Percentiles rank a stretch among this genome's conserved stretches.
Conservation (phyloP, 2,113 vertebrate species). For the Thermophis baileyi region DNA sequence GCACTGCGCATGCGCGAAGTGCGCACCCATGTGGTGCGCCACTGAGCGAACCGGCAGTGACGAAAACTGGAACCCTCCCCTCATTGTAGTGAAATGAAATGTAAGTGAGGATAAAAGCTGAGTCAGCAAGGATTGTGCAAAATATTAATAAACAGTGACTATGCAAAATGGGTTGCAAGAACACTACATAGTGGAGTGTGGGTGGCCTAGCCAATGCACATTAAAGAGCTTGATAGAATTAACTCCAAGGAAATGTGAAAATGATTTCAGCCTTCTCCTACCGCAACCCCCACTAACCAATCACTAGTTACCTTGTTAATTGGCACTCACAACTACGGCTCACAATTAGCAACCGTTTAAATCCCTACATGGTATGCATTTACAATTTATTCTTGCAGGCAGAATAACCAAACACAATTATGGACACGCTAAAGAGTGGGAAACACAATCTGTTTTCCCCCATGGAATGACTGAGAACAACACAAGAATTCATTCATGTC, state of each 20-base stretch:
- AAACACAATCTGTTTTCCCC: background rate
- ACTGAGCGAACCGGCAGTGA: too few species aligned
- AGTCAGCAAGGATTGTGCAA: background rate
- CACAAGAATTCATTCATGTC: background rate
- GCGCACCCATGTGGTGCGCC: too few species aligned
- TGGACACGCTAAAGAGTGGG: background rate
- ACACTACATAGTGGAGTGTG: background rate
- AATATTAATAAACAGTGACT: conserved; percentile 5
- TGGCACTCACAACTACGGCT: conserved; percentile 20
- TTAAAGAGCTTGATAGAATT: background rate
- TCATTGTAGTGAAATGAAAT: background rate
- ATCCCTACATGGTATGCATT: background rate
- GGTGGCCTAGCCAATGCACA: background rate
- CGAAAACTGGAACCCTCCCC: too few species aligned
- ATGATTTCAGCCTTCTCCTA: background rate
- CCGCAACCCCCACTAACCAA: background rate
- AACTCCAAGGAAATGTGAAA: background rate
- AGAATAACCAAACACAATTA: background rate
- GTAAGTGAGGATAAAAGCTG: background rate
- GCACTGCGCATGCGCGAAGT: too few species aligned
- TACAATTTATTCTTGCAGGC: conserved; percentile 1
- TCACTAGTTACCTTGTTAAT: conserved; percentile 1
- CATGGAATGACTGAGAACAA: background rate
- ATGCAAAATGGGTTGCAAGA: conserved; percentile 19
- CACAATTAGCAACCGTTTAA: conserved; percentile 21